phyloP scores from a whole-genome alignment of 2,888 invertebrate genomes.

The Protophormia terraenovae region DNA sequence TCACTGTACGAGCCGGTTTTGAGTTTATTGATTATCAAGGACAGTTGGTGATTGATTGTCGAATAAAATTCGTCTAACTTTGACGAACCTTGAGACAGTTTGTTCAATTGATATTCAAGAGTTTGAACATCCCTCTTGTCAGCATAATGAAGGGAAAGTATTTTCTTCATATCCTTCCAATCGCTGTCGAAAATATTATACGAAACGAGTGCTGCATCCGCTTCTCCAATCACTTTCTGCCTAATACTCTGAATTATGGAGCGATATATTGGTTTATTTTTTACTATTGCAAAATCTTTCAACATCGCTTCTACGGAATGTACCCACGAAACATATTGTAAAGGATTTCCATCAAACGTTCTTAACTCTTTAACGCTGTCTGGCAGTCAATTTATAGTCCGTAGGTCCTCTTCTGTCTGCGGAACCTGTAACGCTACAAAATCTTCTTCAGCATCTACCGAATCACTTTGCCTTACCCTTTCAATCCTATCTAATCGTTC shows the following conservation, averaged over 20 bases:
- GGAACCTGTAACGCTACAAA: neutral
- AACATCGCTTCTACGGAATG: neutral
- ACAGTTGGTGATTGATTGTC: slow-evolving; percentile 60
- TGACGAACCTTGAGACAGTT: neutral
- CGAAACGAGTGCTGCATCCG: neutral
- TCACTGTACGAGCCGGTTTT: slow-evolving; percentile 45
- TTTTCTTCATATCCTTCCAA: neutral
- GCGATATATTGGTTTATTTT: neutral
- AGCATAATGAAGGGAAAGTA: neutral
- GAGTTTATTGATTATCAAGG: slow-evolving; percentile 60
- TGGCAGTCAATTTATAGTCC: neutral
- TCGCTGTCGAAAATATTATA: neutral
- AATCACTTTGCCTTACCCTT: neutral
- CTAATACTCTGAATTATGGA: neutral
- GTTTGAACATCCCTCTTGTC: slow-evolving; percentile 1
- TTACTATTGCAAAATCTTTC: neutral
- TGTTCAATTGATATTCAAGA: neutral
- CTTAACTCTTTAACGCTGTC: too few species aligned
- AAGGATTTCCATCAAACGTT: too few species aligned
- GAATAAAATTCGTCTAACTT: neutral
- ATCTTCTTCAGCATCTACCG: too few species aligned
- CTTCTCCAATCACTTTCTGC: neutral
- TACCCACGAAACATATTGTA: neutral
- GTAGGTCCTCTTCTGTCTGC: too few species aligned
- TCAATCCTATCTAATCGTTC: neutral